phyloP scores from a whole-genome alignment of 2,113 vertebrate genomes.

The Nerophis lumbriciformis region DNA sequence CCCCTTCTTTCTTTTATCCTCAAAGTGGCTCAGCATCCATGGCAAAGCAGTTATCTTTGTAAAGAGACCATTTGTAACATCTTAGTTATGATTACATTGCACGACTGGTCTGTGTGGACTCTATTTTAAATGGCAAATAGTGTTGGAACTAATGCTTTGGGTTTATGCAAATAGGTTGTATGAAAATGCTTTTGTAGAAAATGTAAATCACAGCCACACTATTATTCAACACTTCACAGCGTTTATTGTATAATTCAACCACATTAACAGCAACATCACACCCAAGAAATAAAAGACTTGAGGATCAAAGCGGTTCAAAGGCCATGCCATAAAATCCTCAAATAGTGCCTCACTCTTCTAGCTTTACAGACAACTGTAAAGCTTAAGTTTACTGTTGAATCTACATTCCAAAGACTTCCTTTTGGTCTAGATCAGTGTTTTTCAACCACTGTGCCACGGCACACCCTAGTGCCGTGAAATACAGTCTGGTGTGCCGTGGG shows the following conservation, averaged over 20 bases:
- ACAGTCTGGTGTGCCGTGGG: too few species aligned
- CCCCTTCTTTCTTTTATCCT: slow-evolving; percentile 47
- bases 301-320: too few species aligned
- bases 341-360: too few species aligned
- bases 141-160: neutral
- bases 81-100: neutral
- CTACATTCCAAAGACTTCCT: too few species aligned
- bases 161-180: neutral
- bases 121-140: neutral
- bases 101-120: neutral
- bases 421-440: too few species aligned
- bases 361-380: too few species aligned
- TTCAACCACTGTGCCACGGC: too few species aligned
- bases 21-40: slow-evolving; percentile 18
- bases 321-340: too few species aligned
- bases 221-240: neutral
- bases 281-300: too few species aligned
- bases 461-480: too few species aligned
- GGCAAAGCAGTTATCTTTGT: neutral
- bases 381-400: too few species aligned
- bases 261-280: neutral
- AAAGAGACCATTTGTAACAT: neutral
- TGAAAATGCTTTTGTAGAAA: neutral
- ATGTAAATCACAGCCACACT: neutral
- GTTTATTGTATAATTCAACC: neutral